Base-by-base conservation (phyloP, 2,113 vertebrate species). In the Hiodon tergisus region DNA sequence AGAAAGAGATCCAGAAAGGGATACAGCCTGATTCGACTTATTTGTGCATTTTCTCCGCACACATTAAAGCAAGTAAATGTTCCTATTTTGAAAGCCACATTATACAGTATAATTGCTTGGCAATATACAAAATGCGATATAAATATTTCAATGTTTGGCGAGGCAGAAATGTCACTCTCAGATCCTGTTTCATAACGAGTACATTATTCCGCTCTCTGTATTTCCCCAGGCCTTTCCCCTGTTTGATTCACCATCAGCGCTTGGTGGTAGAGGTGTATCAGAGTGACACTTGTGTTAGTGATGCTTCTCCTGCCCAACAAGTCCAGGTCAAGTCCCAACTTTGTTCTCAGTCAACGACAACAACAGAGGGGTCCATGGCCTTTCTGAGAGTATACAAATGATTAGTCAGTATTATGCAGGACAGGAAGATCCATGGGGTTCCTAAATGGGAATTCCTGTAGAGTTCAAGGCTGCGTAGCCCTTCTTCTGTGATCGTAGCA, bases 401-500 rank as follows among this genome's bases (percentile, higher is more conserved):
- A 31, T 31, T 31, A 31, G 31, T 31, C 31, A 31, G 31, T 31
- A 31, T 1, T 31, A 31, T 31, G 31, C 31, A 31, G 31, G 2
- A 31, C 31, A 31, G 31, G 31, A 31, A 31, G 16, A 46, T 57
- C 2, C 17, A 17, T 14, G 8, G 8, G 9, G 9, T 16, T 14
- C 13, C 3, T 53, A 61, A 67, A 60, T 55, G n/a, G 47, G 7
- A 52, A 5, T 57, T 63, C 83, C 69, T 2, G 75, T 0, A 0
- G 80, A n/a, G 16, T 74, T 69, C 0, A 85, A 85, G 16, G 88
- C 86, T 80, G 84, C 82, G 0, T 80, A 95, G 65, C 84, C 78
- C 16, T 81, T 89, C 73, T 89, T 96, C 88, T 98, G 96, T 0
- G 93, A 90, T 51, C 89, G 90, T 78, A 98, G 80, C 50, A 98